Evolutionary conservation across 92 coral and sea anemone genomes (phyloP), one percentile per base, ranked within the genome.

Genomic region (Palythoa caribaeorum): DNA sequence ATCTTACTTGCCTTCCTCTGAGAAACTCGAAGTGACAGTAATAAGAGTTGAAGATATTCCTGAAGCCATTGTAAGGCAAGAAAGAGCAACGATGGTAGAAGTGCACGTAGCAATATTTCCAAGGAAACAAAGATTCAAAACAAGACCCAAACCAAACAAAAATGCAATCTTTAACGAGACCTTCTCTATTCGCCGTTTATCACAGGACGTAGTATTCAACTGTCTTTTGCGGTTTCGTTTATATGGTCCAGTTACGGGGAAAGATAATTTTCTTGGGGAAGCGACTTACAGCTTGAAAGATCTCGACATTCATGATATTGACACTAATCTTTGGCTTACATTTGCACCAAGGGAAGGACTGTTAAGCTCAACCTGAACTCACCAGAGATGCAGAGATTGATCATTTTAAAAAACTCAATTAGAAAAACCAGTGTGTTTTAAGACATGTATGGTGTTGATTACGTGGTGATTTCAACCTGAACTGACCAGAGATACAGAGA

Each of bases 281-380:
- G 86, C 86, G 9, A 81, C 86, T 11, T 81, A 81, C 86, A 81
- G 86, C 48, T 69, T 81, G 39, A 81, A 81, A 44, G 86, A 81
- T 81, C 36, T 81, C 12, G 86, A 81, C 38, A 81, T 81, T 51
- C 65, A 81, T 8, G 86, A 81, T 48, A 81, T 81, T 40, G 86
- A 81, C 13, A 81, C 86, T 17, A 81, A 81, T 14, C 86, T 81
- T 3, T 81, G 86, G 86, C 86, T 81, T 9, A 81, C 86, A 68
- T 81, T 81, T 47, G 86, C 86, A 14, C 86, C 86, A 81, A 66
- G 86, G 21, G 40, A 55, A 63, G 86, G 86, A 2, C 86, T 81
- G 3, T 48, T 81, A 20, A 81, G 62, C n/a, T 68, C n/a, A 35
- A 44, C 21, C 21, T n/a, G 38, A 80, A 39, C 28, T 40, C 2